Conservation (phyloP, 2,797 vertebrate genomes). For the Microctenopoma steveboyesi region DNA sequence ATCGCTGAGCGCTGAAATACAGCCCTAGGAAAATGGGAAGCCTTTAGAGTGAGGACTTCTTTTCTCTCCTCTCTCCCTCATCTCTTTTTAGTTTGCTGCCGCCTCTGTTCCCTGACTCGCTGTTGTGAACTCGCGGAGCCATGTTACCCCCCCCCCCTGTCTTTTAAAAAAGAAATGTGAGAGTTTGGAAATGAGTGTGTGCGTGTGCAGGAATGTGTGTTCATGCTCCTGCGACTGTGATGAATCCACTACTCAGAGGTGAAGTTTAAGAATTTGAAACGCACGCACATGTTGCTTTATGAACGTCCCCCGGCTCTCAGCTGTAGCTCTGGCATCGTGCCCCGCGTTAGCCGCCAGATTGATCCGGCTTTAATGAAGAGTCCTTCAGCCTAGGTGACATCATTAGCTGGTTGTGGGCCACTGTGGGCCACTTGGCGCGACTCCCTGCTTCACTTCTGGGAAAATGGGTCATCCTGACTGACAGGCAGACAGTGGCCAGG, state of each 20-base stretch:
- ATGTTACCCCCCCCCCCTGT: neutral
- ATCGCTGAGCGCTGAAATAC: slow-evolving; percentile 42
- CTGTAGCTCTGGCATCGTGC: slow-evolving; percentile 55
- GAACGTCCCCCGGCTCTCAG: slow-evolving; percentile 17
- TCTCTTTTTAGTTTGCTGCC: slow-evolving; percentile 24
- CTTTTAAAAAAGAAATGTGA: neutral
- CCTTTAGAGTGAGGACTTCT: slow-evolving; percentile 46
- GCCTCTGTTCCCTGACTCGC: slow-evolving; percentile 29
- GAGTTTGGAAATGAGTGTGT: slow-evolving; percentile 30
- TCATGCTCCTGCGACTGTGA: slow-evolving; percentile 19
- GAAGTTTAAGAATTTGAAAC: slow-evolving; percentile 28
- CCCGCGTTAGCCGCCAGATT: slow-evolving; percentile 61
- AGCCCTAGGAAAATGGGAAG: slow-evolving; percentile 42
- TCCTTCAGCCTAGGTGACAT: slow-evolving; percentile 78
- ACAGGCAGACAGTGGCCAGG: slow-evolving; percentile 49
- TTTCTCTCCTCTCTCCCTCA: slow-evolving; percentile 23
- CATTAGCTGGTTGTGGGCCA: slow-evolving; percentile 71
- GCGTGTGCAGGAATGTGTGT: slow-evolving; percentile 7
- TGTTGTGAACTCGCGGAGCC: slow-evolving; percentile 25
- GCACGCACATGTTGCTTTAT: neutral
- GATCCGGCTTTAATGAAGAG: slow-evolving; percentile 82
- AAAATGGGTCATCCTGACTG: slow-evolving; percentile 67
- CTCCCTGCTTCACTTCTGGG: slow-evolving; percentile 42
- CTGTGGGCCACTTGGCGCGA: slow-evolving; percentile 57
- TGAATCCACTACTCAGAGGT: slow-evolving; percentile 8